A percentile compares a stretch with the other conserved stretches of the same genome.
Conservation (phyloP, 1,140 invertebrate species). For the Pseudomyrmex dendroicus region DNA sequence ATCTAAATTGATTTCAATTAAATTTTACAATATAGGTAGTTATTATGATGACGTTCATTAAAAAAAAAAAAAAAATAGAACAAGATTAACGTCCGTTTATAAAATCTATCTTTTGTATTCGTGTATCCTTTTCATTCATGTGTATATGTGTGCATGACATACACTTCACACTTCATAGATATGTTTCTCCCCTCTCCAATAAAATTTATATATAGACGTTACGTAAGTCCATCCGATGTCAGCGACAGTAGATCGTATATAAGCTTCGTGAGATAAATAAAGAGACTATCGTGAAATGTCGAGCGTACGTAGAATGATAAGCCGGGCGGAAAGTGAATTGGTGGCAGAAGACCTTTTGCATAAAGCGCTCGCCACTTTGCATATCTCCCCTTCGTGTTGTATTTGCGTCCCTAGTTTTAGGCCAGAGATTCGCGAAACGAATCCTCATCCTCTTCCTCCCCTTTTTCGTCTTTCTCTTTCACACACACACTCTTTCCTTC, state of each 20-base stretch:
- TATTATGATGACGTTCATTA: no score
- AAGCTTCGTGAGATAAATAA: constrained; percentile 67
- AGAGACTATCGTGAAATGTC: constrained; percentile 30
- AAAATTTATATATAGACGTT: not conserved
- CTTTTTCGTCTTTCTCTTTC: not conserved
- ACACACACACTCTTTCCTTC: no score
- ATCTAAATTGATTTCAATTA: not conserved
- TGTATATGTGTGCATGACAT: not conserved
- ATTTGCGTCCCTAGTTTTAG: constrained; percentile 67
- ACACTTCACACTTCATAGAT: not conserved
- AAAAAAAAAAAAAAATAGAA: no score
- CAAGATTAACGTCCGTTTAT: not conserved
- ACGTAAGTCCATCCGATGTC: not conserved
- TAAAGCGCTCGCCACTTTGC: constrained; percentile 77
- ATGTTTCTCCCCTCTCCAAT: not conserved
- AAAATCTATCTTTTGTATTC: not conserved
- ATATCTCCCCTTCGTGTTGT: constrained; percentile 73
- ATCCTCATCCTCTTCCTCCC: constrained; percentile 19
- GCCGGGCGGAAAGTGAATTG: constrained; percentile 76
- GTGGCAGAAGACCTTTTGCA: constrained; percentile 76
- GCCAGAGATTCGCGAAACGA: constrained; percentile 63
- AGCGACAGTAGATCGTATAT: not conserved
- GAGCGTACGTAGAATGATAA: constrained; percentile 69
- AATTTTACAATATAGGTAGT: no score
- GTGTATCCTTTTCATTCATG: not conserved